These are phyloP conservation scores for Lysandra coridon DNA, from an alignment of 2,888 invertebrate genomes.

Conservation along the genomic window DNA sequence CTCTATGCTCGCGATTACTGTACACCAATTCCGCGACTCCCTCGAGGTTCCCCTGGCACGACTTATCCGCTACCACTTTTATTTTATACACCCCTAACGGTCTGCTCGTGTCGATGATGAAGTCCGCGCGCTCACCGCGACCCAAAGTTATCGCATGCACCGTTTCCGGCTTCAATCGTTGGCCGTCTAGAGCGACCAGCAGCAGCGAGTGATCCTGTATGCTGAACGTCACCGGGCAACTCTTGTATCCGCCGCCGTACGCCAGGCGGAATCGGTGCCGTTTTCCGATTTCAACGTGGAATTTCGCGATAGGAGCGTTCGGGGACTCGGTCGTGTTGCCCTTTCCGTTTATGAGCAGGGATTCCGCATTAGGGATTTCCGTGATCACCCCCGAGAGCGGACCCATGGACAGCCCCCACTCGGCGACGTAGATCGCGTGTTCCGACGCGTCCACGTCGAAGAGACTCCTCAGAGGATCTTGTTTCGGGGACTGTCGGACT, in stretches of 20 bases:
- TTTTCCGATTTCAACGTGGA: conserved; percentile 79
- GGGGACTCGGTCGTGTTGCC: conserved; percentile 69
- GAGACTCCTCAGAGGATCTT: conserved; percentile 80
- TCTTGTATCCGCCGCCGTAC: conserved; percentile 83
- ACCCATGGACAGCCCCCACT: conserved; percentile 83
- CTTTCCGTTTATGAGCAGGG: conserved; percentile 83
- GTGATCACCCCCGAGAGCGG: conserved; percentile 69
- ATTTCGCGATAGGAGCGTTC: conserved; percentile 67
- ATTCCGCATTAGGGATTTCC: conserved; percentile 67
- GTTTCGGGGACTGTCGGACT: conserved; percentile 83
- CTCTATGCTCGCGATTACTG: conserved; percentile 52
- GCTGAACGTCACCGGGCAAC: conserved; percentile 84
- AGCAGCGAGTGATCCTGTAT: conserved; percentile 83
- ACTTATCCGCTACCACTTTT: conserved; percentile 73
- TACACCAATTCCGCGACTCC: conserved; percentile 79
- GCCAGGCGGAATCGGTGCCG: conserved; percentile 84
- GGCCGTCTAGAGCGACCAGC: conserved; percentile 86
- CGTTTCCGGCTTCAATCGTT: conserved; percentile 80
- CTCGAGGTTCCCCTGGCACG: conserved; percentile 70
- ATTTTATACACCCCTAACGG: conserved; percentile 82
- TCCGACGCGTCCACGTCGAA: conserved; percentile 87
- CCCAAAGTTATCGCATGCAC: conserved; percentile 80
- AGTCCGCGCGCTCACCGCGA: conserved; percentile 88
- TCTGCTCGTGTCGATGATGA: conserved; percentile 84
- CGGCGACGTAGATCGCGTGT: conserved; percentile 85